Evolutionary conservation across 2,797 vertebrate species (phyloP), one percentile per base, ranked within the genome.

Genomic region (Rhinichthys osculus): DNA sequence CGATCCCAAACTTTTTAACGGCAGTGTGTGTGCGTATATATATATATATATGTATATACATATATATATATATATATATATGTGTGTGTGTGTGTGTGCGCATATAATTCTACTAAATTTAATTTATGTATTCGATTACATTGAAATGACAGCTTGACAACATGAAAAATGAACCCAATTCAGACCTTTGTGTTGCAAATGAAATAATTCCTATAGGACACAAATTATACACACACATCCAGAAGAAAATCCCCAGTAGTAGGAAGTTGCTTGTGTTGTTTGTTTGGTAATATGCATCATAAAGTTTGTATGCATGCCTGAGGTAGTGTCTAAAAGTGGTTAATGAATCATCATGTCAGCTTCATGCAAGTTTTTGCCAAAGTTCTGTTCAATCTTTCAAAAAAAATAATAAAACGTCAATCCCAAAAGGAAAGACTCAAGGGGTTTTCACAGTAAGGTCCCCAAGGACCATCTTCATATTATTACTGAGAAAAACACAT

Each of bases 401-500:
- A 42, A 64, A 21, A 59, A 54, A 0, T 0, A 21, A 76, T 7
- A n/a, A 35, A n/a, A 83, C 27, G 42, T 35, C 27, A 59, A 35
- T 35, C n/a, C 21, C 21, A 67, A 84, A 67, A 84, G 19, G 14
- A 30, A 70, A 78, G 10, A 42, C 44, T 77, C 21, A 2, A 23
- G 23, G 62, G 44, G 7, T 73, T 57, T 33, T 78, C 73, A 78
- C 83, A 57, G 23, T 64, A 67, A 17, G 23, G 62, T 78, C 83
- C 38, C 64, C 7, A 7, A 42, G 3, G 35, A 70, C 83, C 23
- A 84, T n/a, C 64, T 52, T 77, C 23, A 54, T 21, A 77, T 57
- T 81, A 81, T 85, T 71, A 79, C 66, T 62, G n/a, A 71, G 35
- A 71, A 78, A 70, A 69, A 85, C 73, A 33, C 64, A 78, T 47